Evolutionary conservation across 53 echinoderm and acorn worm species (phyloP).

Genomic region (Antedon mediterranea): DNA sequence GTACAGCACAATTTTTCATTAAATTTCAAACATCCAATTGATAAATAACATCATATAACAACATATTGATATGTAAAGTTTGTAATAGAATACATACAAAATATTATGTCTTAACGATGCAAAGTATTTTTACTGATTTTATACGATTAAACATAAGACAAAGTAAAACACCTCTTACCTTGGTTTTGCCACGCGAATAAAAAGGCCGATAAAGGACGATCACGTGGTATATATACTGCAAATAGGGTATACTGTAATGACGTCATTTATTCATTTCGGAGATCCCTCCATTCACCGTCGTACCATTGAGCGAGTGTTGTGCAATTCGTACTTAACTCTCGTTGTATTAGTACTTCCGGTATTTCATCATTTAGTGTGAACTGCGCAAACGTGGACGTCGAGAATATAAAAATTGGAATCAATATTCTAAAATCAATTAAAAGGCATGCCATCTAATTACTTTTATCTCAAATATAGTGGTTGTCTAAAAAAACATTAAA

Average conservation of each 20-base stretch:
- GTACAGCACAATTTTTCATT: too few species aligned
- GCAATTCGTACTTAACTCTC: too few species aligned
- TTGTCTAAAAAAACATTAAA: too few species aligned
- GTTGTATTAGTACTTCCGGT: background rate
- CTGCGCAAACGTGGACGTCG: too few species aligned
- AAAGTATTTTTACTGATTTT: background rate
- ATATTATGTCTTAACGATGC: background rate
- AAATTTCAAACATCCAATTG: too few species aligned
- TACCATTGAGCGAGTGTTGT: background rate
- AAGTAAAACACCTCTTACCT: background rate
- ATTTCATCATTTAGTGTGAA: background rate
- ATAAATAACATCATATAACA: too few species aligned
- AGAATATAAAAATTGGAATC: too few species aligned
- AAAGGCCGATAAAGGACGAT: conserved; percentile 23
- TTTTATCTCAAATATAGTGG: too few species aligned
- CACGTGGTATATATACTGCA: conserved; percentile 27
- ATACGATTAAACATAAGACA: background rate
- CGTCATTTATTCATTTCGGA: conserved; percentile 14
- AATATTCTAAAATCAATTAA: too few species aligned
- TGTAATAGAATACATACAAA: background rate
- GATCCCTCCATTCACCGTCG: background rate
- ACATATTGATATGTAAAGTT: background rate
- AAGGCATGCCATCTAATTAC: too few species aligned
- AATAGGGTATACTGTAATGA: conserved; percentile 25
- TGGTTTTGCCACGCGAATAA: conserved; percentile 30